Percentiles rank a stretch among this genome's conserved stretches.
Conservation (phyloP, 2,113 vertebrate genomes). For the Ibidorhyncha struthersii region DNA sequence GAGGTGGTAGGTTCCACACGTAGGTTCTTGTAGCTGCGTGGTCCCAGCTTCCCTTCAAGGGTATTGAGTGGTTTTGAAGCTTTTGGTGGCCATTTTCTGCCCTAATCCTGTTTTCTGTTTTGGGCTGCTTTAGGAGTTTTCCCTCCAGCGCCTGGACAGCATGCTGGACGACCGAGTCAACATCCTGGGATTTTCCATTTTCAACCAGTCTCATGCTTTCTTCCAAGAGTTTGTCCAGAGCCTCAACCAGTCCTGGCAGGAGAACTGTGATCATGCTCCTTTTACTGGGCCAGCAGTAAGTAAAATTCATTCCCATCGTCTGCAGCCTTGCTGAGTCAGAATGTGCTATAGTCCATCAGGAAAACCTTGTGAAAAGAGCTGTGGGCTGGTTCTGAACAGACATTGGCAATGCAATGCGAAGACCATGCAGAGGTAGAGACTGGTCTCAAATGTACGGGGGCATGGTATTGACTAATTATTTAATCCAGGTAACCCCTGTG, state of each 20-base stretch:
- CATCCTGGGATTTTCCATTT: conserved; percentile 96
- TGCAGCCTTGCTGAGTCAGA: background rate
- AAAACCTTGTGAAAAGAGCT: background rate
- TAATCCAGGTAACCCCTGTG: background rate
- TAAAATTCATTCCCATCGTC: background rate
- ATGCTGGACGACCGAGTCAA: conserved; percentile 89
- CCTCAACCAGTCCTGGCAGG: conserved; percentile 98
- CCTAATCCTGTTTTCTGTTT: conserved; percentile 36
- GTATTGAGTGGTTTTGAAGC: background rate
- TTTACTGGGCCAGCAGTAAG: conserved; percentile 94
- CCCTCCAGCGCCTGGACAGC: conserved; percentile 88
- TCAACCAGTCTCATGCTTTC: conserved; percentile 93
- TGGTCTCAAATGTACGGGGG: background rate
- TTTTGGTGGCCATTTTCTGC: background rate
- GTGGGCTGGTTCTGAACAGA: background rate
- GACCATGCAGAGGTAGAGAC: background rate
- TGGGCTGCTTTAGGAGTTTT: conserved; percentile 85
- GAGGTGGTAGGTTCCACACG: background rate
- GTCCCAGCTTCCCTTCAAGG: background rate
- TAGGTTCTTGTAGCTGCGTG: background rate
- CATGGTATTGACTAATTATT: background rate
- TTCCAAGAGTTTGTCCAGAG: conserved; percentile 95
- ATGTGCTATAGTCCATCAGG: rapidly evolving
- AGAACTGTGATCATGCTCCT: conserved; percentile 95
- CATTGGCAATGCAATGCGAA: background rate